phyloP scores from a whole-genome alignment of 2,888 invertebrate species.

The Empis livida region DNA sequence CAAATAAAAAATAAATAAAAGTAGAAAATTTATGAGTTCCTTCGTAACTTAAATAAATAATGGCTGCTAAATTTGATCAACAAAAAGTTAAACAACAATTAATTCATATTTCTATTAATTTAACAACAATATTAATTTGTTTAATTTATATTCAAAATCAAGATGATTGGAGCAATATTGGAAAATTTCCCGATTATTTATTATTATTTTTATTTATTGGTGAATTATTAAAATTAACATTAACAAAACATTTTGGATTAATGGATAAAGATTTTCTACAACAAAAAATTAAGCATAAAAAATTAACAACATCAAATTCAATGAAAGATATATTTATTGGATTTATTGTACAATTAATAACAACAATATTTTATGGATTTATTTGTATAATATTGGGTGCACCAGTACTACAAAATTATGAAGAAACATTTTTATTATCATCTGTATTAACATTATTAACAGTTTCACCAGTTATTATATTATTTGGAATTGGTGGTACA shows the following conservation, averaged over 20 bases:
- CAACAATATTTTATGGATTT: constrained; percentile 29
- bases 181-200: constrained; percentile 32
- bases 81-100: constrained; percentile 34
- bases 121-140: constrained; percentile 30
- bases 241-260: constrained; percentile 27
- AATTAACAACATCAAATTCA: constrained; percentile 21
- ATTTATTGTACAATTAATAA: constrained; percentile 26
- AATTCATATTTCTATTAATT: constrained; percentile 30
- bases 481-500: constrained; percentile 32
- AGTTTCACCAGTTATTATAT: constrained; percentile 31
- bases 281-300: constrained; percentile 24
- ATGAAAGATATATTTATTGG: constrained; percentile 26
- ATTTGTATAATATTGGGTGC: constrained; percentile 35
- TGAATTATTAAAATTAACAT: constrained; percentile 27
- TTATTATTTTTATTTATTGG: constrained; percentile 31
- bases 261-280: constrained; percentile 22
- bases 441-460: constrained; percentile 30
- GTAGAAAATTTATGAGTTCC: background rate
- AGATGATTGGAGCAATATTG: constrained; percentile 28
- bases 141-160: constrained; percentile 32
- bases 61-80: constrained; percentile 31
- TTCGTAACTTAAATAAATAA: constrained; percentile 10
- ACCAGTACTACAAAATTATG: constrained; percentile 32
- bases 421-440: constrained; percentile 32
- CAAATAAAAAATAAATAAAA: background rate